These are phyloP conservation scores for Zaprionus capensis DNA, from an alignment of 1,140 invertebrate species.

Conservation along the genomic window DNA sequence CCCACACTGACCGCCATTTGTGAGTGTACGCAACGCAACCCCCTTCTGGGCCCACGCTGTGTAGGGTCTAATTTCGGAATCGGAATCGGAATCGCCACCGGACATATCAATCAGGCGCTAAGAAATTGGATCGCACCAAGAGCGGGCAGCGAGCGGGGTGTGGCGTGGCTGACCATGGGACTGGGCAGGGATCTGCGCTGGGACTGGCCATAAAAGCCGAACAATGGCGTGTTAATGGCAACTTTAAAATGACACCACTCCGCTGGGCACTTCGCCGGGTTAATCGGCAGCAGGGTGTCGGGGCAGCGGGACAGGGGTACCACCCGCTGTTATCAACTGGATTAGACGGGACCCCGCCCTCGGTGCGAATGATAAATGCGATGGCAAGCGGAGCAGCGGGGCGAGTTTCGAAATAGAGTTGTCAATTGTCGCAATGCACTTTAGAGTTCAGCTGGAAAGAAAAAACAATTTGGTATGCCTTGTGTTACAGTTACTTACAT, in stretches of 20 bases:
- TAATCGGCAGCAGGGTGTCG: conserved; percentile 19
- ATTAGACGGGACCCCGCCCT: conserved; percentile 35
- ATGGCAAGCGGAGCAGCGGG: conserved; percentile 5
- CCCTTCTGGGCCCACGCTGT: not conserved
- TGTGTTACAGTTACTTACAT: too few relatives aligned
- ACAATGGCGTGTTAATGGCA: conserved; percentile 82
- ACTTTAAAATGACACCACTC: conserved; percentile 78
- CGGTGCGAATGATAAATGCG: conserved; percentile 60
- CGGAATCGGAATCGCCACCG: conserved; percentile 44
- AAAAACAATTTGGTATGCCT: conserved; percentile 23
- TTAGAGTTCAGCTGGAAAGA: conserved; percentile 38
- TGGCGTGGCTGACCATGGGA: not conserved
- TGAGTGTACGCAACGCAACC: not conserved
- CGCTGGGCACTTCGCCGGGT: conserved; percentile 19
- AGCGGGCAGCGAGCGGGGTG: not conserved
- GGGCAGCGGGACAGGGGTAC: conserved; percentile 45
- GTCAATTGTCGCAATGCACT: conserved; percentile 46
- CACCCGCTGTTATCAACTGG: conserved; percentile 71
- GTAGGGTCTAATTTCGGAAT: conserved; percentile 37
- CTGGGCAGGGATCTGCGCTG: conserved; percentile 6
- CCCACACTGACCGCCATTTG: conserved; percentile 21
- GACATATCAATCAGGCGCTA: conserved; percentile 65
- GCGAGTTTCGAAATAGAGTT: conserved; percentile 54
- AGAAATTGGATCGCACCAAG: conserved; percentile 61
- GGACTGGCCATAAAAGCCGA: conserved; percentile 55